Conservation (phyloP, 2,113 vertebrate species). For the Phasianus colchicus region DNA sequence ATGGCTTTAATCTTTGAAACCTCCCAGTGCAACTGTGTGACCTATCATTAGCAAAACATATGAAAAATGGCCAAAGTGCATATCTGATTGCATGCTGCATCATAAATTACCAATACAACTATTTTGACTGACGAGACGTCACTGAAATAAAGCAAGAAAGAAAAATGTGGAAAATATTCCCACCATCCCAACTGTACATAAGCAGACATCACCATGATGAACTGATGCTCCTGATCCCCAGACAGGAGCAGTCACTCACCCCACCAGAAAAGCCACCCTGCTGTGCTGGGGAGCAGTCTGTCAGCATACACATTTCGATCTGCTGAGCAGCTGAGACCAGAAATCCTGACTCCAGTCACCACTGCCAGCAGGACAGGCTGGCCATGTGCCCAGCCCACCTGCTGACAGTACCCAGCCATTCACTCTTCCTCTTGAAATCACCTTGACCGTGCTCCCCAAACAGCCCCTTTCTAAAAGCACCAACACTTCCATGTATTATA, state of each 20-base stretch:
- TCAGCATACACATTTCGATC: accelerated
- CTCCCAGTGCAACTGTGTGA: constrained; percentile 15
- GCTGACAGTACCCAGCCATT: neutral
- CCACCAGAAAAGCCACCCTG: neutral
- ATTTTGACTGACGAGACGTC: neutral
- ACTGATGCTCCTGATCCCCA: accelerated
- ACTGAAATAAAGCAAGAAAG: neutral
- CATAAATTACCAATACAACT: constrained; percentile 9
- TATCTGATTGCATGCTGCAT: neutral
- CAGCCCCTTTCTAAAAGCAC: neutral
- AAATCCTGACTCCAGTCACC: neutral
- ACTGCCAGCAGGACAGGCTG: neutral
- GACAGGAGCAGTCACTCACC: neutral
- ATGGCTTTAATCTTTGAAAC: constrained; percentile 49
- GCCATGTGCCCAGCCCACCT: too few species aligned
- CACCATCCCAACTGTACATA: neutral
- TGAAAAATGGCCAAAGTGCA: constrained; percentile 29
- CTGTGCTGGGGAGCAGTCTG: neutral
- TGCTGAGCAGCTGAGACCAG: neutral
- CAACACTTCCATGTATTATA: neutral
- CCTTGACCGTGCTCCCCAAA: neutral
- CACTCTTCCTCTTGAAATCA: neutral
- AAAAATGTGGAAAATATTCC: neutral
- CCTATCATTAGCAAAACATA: neutral
- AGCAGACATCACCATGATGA: neutral